Base-by-base conservation (phyloP, 2,113 vertebrate species). In the Benitochromis conjunctus region DNA sequence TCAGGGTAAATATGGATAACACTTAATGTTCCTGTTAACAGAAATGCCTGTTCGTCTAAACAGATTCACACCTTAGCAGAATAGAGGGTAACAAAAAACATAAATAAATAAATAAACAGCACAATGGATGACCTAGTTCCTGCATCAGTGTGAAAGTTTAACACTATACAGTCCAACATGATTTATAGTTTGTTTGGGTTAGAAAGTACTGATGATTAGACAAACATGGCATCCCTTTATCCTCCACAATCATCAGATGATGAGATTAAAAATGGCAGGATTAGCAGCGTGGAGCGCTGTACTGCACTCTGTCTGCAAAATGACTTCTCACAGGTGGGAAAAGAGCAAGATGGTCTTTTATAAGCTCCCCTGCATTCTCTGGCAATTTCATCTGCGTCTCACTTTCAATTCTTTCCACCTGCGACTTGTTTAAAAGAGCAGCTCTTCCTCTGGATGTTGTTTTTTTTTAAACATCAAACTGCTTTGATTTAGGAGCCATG, bases 401-500 rank as follows among this genome's bases (percentile, higher is more conserved):
- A 57, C 29, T 55, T 60, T 71, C 14, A 1, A 66, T 57, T 87
- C 46, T 34, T 19, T 58, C 24, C 53, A 86, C 85, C 83, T 26
- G 55, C 2, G 9, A 69, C 48, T 80, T 31, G 46, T 76, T 76
- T 56, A 7, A 76, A 62, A 86, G 21, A 58, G 9, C 66, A 1
- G 26, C 4, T 51, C 78, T 66, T 82, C 13, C 76, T 88, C 88
- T 21, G 48, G 74, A 62, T 60, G 48, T 86, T 88, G 41, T 24
- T 77, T 78, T 29, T 29, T 55, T 79, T 79, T 38, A 83, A 71
- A 79, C 87, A 79, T 91, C 86, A 84, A 82, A 85, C 88, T 56
- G 31, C 91, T 89, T 86, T 85, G 87, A 88, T 90, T 88, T 12
- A 26, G 58, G 48, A 83, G 74, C 60, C 24, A 8, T 54, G 80